These are phyloP conservation scores for Mesochorus sp. DNA, from an alignment of 2,888 invertebrate species.

Conservation along the genomic window DNA sequence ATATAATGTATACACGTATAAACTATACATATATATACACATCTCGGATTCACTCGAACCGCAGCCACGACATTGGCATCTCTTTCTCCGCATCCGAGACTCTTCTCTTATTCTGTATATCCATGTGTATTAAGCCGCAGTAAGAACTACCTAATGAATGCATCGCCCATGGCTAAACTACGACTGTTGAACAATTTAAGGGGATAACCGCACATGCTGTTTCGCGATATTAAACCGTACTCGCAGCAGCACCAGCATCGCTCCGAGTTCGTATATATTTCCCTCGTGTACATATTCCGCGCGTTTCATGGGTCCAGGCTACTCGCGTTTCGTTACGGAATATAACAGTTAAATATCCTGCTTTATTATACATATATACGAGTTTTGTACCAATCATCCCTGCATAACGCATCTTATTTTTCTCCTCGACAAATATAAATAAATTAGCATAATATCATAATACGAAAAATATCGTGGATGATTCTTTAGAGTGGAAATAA, in stretches of 20 bases:
- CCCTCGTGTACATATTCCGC: not conserved
- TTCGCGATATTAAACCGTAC: slow-evolving; percentile 57
- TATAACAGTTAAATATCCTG: not conserved
- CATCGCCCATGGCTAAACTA: slow-evolving; percentile 74
- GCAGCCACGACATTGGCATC: slow-evolving; percentile 52
- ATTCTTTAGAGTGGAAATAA: too few relatives aligned
- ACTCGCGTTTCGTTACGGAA: slow-evolving; percentile 24
- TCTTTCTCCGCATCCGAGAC: slow-evolving; percentile 65
- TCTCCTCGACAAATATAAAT: too few relatives aligned
- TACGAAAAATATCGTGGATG: too few relatives aligned
- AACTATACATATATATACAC: slow-evolving; percentile 30
- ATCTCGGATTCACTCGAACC: slow-evolving; percentile 44
- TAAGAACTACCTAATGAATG: slow-evolving; percentile 79
- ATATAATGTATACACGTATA: slow-evolving; percentile 58
- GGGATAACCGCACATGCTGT: slow-evolving; percentile 60
- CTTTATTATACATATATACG: not conserved
- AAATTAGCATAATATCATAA: too few relatives aligned
- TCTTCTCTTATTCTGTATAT: slow-evolving; percentile 73
- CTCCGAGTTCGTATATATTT: slow-evolving; percentile 16
- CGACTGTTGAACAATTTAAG: slow-evolving; percentile 74
- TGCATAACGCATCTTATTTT: too few relatives aligned
- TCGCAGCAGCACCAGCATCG: slow-evolving; percentile 26
- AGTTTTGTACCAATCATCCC: too few relatives aligned
- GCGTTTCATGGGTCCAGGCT: slow-evolving; percentile 5
- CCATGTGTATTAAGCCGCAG: too few relatives aligned